A percentile compares a stretch with the other conserved stretches of the same genome.
phyloP scores from a whole-genome alignment of 2,113 vertebrate genomes.

The Tympanuchus pallidicinctus region DNA sequence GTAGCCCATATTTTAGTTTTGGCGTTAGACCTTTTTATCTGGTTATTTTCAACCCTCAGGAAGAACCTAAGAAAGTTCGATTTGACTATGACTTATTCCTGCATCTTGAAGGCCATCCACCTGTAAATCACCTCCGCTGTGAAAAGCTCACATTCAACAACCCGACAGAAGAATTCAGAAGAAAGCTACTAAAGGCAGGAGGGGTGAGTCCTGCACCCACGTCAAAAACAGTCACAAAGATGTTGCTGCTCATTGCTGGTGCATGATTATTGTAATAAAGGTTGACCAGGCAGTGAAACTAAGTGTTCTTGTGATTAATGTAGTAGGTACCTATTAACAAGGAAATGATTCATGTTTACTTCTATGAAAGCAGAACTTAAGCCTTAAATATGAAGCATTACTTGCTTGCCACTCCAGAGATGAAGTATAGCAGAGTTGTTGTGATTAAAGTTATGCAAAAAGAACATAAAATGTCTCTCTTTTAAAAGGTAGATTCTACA shows the following conservation, averaged over 20 bases:
- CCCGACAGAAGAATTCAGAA: conserved; percentile 90
- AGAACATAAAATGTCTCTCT: not conserved
- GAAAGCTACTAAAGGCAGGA: conserved; percentile 90
- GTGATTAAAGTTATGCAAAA: not conserved
- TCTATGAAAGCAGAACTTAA: conserved; percentile 34
- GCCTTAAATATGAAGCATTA: not conserved
- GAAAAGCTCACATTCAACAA: conserved; percentile 94
- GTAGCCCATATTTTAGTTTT: conserved; percentile 4
- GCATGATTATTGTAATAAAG: not conserved
- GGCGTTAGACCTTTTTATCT: conserved; percentile 48
- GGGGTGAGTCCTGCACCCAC: conserved; percentile 79
- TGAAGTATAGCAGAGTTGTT: not conserved
- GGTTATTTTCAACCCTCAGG: conserved; percentile 78
- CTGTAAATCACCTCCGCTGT: conserved; percentile 92
- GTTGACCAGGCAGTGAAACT: not conserved
- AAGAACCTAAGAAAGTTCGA: conserved; percentile 92
- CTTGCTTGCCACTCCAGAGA: not conserved
- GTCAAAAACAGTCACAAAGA: conserved; percentile 31
- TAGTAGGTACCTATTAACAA: not conserved
- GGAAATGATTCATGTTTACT: conserved; percentile 16
- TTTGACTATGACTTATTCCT: conserved; percentile 95
- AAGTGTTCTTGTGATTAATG: not conserved
- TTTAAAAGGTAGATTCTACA: not conserved
- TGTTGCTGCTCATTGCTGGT: not conserved
- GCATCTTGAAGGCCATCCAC: conserved; percentile 92